These are phyloP conservation scores for Microctenopoma stevenorrisi DNA, from an alignment of 2,797 vertebrate genomes.

Conservation along the genomic window DNA sequence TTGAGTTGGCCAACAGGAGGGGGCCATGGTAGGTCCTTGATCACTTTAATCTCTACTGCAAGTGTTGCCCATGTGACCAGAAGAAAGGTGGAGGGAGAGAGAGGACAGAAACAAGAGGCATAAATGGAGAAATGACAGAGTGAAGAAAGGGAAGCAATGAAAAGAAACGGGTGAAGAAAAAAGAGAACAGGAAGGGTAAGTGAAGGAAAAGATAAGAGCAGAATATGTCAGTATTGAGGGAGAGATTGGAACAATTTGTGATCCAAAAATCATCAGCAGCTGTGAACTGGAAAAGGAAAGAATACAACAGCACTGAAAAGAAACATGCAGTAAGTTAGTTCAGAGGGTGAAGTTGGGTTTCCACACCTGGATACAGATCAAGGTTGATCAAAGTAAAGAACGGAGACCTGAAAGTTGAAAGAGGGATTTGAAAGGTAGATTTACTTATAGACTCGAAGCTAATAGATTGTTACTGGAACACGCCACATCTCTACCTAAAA, in stretches of 20 bases:
- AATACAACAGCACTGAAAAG: slow-evolving; percentile 61
- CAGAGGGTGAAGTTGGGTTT: slow-evolving; percentile 19
- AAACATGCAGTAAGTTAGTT: slow-evolving; percentile 60
- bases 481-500: slow-evolving; percentile 20
- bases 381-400: slow-evolving; percentile 4
- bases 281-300: slow-evolving; percentile 44
- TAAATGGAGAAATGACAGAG: slow-evolving; percentile 36
- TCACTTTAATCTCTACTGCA: slow-evolving; percentile 99
- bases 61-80: slow-evolving; percentile 61
- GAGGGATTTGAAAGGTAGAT: background rate
- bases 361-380: slow-evolving; percentile 17
- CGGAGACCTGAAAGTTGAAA: background rate
- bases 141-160: slow-evolving; percentile 42
- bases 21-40: slow-evolving; percentile 99
- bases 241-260: slow-evolving; percentile 25
- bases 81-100: slow-evolving; percentile 70
- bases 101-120: slow-evolving; percentile 52
- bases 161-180: slow-evolving; percentile 37
- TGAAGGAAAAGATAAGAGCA: slow-evolving; percentile 47
- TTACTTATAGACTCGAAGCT: background rate
- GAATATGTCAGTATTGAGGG: slow-evolving; percentile 20
- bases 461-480: slow-evolving; percentile 7
- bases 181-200: slow-evolving; percentile 50
- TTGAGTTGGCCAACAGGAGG: slow-evolving; percentile 97
- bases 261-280: slow-evolving; percentile 54